phyloP scores from a whole-genome alignment of 1,140 invertebrate genomes.

The Danaus plexippus region DNA sequence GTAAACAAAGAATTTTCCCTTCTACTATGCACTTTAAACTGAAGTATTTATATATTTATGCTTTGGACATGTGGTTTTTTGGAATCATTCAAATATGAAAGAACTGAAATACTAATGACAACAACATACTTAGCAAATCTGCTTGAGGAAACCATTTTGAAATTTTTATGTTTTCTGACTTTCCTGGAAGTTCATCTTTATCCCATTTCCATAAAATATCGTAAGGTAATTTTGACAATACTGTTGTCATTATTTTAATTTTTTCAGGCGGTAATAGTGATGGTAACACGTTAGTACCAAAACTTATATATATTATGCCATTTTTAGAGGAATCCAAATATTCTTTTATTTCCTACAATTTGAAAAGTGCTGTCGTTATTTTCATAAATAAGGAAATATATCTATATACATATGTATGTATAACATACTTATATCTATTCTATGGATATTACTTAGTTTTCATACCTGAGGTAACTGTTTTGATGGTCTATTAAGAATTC shows the following conservation, averaged over 20 bases:
- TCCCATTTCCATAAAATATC: constrained; percentile 70
- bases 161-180: constrained; percentile 59
- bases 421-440: too few species aligned
- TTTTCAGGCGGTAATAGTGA: constrained; percentile 49
- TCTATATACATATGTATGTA: too few species aligned
- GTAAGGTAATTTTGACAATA: constrained; percentile 57
- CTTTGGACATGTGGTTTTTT: too few species aligned
- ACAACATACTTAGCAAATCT: constrained; percentile 20
- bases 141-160: constrained; percentile 26
- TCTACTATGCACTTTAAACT: too few species aligned
- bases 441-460: neutral
- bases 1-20: too few species aligned
- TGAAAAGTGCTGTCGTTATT: constrained; percentile 25
- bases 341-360: constrained; percentile 61
- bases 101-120: neutral
- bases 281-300: constrained; percentile 72
- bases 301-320: constrained; percentile 76
- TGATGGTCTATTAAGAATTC: constrained; percentile 55
- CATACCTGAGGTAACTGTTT: constrained; percentile 28
- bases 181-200: constrained; percentile 35
- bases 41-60: too few species aligned
- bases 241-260: constrained; percentile 53
- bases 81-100: neutral
- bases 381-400: constrained; percentile 17
- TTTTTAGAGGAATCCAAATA: constrained; percentile 68